phyloP scores from a whole-genome alignment of 2,797 vertebrate genomes.

The Erethizon dorsatum region DNA sequence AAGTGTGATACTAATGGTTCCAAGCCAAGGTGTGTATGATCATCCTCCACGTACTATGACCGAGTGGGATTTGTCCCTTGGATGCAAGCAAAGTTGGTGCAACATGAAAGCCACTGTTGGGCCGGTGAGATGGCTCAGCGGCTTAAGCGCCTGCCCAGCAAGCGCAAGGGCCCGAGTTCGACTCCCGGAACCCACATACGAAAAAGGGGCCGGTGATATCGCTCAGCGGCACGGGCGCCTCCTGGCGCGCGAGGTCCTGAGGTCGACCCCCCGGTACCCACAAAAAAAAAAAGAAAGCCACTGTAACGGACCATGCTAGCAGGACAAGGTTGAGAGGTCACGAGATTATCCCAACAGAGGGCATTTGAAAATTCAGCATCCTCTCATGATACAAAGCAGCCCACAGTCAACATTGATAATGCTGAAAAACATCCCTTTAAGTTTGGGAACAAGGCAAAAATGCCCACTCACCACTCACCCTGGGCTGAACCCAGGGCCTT shows the following conservation, averaged over 20 bases:
- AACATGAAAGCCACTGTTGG: too few relatives aligned
- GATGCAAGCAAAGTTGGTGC: neutral
- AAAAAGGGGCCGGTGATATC: too few relatives aligned
- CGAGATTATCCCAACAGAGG: too few relatives aligned
- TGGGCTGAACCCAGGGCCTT: neutral
- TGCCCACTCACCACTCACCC: neutral
- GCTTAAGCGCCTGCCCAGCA: too few relatives aligned
- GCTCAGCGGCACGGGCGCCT: too few relatives aligned
- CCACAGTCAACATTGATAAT: neutral
- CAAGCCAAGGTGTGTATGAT: neutral
- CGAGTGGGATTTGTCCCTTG: neutral
- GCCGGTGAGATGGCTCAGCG: too few relatives aligned
- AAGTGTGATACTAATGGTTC: rapidly evolving
- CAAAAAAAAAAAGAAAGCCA: too few relatives aligned
- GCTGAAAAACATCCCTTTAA: neutral
- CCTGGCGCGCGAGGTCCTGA: too few relatives aligned
- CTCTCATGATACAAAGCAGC: neutral
- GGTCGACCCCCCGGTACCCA: too few relatives aligned
- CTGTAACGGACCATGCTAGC: neutral
- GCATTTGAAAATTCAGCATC: neutral
- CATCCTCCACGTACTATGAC: neutral
- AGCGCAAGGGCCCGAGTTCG: too few relatives aligned
- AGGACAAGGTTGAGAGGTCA: neutral
- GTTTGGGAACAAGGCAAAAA: neutral
- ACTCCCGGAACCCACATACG: too few relatives aligned